phyloP scores from a whole-genome alignment of 1,140 invertebrate genomes.

The Pygmarrhopalites habei region DNA sequence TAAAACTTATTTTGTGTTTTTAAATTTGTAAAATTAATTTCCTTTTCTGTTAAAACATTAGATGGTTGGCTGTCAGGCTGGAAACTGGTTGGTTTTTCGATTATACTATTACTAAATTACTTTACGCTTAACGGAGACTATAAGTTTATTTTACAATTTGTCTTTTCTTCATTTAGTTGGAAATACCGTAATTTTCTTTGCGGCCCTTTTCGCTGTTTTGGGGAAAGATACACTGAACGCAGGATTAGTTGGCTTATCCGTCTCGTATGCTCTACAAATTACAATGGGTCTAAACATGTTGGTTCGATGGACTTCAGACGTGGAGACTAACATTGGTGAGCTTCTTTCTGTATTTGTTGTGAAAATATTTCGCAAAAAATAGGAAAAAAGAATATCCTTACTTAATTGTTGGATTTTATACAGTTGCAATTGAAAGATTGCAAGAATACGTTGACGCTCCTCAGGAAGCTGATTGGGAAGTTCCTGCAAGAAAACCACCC shows the following conservation, averaged over 20 bases:
- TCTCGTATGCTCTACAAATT: slow-evolving; percentile 75
- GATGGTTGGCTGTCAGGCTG: slow-evolving; percentile 52
- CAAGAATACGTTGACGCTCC: no score
- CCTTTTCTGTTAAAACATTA: no score
- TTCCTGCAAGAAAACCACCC: slow-evolving; percentile 42
- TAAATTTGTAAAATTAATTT: slow-evolving; percentile 4
- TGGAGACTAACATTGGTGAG: slow-evolving; percentile 61
- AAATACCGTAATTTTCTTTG: slow-evolving; percentile 82
- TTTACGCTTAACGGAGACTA: slow-evolving; percentile 71
- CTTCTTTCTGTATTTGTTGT: no score
- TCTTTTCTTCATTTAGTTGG: no score
- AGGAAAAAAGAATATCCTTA: no score
- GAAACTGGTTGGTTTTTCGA: no score
- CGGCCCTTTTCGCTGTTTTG: slow-evolving; percentile 79
- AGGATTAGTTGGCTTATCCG: slow-evolving; percentile 80
- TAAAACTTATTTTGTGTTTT: background rate
- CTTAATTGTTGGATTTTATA: background rate
- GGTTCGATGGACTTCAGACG: slow-evolving; percentile 55
- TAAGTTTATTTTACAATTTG: no score
- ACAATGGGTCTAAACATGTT: slow-evolving; percentile 55
- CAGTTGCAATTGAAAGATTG: background rate
- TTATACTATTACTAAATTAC: slow-evolving; percentile 44
- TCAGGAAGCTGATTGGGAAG: slow-evolving; percentile 68
- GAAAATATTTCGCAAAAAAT: no score
- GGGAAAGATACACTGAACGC: slow-evolving; percentile 57